Evolutionary conservation across 2,888 invertebrate species (phyloP).

Genomic region (Sphecodes monilicornis): DNA sequence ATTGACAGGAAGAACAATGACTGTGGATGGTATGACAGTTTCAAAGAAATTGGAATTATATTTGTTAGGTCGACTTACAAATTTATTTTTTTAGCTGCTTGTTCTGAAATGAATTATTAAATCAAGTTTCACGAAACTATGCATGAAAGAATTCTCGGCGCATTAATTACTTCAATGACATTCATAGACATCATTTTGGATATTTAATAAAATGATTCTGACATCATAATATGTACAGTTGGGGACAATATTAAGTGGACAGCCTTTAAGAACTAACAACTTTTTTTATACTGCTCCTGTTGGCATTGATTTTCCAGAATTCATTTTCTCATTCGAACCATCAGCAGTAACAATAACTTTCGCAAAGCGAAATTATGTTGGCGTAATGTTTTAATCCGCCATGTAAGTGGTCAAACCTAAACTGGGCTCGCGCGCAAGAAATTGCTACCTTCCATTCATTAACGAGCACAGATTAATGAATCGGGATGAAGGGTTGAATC

Average conservation of each 20-base stretch:
- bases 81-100: background rate
- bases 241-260: too few relatives aligned
- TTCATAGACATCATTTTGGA: background rate
- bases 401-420: background rate
- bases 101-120: background rate
- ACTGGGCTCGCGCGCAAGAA: background rate
- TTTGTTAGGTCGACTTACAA: too few relatives aligned
- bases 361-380: background rate
- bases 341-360: background rate
- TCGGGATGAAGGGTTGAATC: slow-evolving; percentile 43
- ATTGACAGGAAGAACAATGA: background rate
- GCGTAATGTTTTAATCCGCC: background rate
- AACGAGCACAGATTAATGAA: slow-evolving; percentile 43
- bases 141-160: too few relatives aligned
- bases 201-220: background rate
- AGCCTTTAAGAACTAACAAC: too few relatives aligned
- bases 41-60: too few relatives aligned
- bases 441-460: background rate
- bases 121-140: background rate
- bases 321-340: background rate
- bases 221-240: too few relatives aligned
- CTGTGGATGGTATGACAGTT: too few relatives aligned
- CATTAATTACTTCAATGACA: background rate
- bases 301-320: background rate
- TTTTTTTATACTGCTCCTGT: too few relatives aligned